Evolutionary conservation across 2,797 vertebrate species (phyloP), one percentile per base, ranked within the genome.

Genomic region (Momotus momota): DNA sequence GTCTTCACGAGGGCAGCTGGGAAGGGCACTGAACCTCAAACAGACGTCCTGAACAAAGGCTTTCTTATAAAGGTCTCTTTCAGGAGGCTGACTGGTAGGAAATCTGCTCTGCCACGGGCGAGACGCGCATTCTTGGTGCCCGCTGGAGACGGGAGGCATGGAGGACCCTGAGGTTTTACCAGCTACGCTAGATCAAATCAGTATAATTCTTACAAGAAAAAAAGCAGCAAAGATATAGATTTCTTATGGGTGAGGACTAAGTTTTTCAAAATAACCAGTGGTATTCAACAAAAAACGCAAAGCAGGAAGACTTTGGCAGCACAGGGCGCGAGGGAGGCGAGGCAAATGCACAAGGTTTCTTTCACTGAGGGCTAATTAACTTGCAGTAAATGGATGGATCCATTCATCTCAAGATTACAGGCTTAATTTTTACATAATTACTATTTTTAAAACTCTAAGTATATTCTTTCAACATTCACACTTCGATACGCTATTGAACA

Each of bases 1-100:
- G 61, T 82, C 41, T 92, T 81, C 57, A 64, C 41, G 27, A 29
- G 57, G 80, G 81, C 94, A 96, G 94, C 94, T 94, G 94, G 88
- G 94, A 48, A 93, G 88, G 83, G 90, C 88, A 67, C 81, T 74
- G 88, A 93, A 77, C 71, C 94, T 73, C 91, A 78, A 45, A 60
- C 81, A 91, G 80, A 58, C 33, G 4, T 2, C 6, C 38, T 16
- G 54, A 78, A 95, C 93, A 96, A 96, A 95, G 74, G 54, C 55
- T 61, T 90, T 92, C 88, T 79, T 64, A 74, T 74, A 93, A 87
- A 90, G 55, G 78, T 96, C 86, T 85, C 78, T 82, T 86, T 94
- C 90, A 95, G 27, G 94, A 86, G 48, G 73, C 87, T 91, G 88
- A 40, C 70, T 91, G 86, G 78, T 73, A 90, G n/a, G 1, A 80